Evolutionary conservation across 1,140 invertebrate species (phyloP), one percentile per base, ranked within the genome.

Genomic region (Cepaea nemoralis): DNA sequence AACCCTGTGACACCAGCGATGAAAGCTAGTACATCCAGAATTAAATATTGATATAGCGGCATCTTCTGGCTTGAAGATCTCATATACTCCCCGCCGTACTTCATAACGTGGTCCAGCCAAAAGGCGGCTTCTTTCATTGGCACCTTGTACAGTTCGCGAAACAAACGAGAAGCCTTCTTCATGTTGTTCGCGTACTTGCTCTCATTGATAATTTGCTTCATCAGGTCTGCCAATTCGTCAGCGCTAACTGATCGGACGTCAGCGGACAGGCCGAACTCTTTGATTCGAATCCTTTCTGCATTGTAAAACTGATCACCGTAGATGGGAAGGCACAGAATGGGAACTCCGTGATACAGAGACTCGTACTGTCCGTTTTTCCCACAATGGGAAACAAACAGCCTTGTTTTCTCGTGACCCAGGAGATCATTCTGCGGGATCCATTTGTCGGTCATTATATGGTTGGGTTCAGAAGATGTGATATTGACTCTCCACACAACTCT

Each of bases 281-380:
- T 80, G 77, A 69, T 71, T 39, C 69, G 39, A 48, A 85, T 63
- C 42, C 81, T 59, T 27, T 83, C 73, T 6, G 81, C 83, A 66
- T 84, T 84, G 42, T 77, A 81, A 24, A 42, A 48, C n/a, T 86
- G 85, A 73, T 86, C 83, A 35, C 69, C 81, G 69, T 83, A 84
- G 78, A 96, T 89, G 14, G 95, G 95, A 85, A 96, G 94, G 16
- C 94, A 93, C 5, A 96, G 81, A 69, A 88, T 78, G 0, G 87
- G 87, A 27, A 88, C 84, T 16, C 83, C 86, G 69, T 86, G 84
- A 73, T 86, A 87, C 0, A 86, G 71, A 16, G 82, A 83, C 63
- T 88, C 87, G 78, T 85, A 87, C 12, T 83, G 73, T 37, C 85
- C 83, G 75, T 85, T 86, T 66, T 85, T 86, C 1, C 86, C 86